These are phyloP conservation scores for Latrodectus elegans DNA, from an alignment of 2,888 invertebrate genomes.

Conservation along the genomic window DNA sequence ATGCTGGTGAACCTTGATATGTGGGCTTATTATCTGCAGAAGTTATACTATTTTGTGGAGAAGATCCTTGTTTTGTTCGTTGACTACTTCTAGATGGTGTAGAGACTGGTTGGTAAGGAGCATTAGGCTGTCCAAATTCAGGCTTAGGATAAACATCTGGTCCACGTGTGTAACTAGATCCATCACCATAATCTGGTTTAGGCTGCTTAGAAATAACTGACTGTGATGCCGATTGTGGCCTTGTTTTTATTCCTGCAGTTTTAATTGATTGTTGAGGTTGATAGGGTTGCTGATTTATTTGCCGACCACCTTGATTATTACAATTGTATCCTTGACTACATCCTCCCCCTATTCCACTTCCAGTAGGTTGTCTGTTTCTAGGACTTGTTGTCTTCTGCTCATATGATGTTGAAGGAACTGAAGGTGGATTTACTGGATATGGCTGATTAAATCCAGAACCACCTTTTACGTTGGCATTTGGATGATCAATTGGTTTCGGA, in stretches of 20 bases:
- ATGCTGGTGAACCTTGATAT: conserved; percentile 17
- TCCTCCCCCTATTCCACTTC: conserved; percentile 40
- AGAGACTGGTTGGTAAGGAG: conserved; percentile 52
- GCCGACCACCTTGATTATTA: conserved; percentile 28
- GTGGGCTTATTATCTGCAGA: conserved; percentile 26
- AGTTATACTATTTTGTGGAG: conserved; percentile 57
- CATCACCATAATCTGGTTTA: conserved; percentile 48
- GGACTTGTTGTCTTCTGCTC: conserved; percentile 46
- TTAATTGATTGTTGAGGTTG: not conserved
- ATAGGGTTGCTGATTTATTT: conserved; percentile 32
- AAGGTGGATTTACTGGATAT: conserved; percentile 18
- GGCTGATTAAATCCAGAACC: conserved; percentile 36
- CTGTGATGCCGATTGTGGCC: conserved; percentile 35
- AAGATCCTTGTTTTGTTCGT: conserved; percentile 33
- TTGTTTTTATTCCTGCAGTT: conserved; percentile 44
- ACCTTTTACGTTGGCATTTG: conserved; percentile 65
- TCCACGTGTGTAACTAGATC: conserved; percentile 55
- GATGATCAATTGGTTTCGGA: conserved; percentile 48
- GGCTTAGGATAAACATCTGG: conserved; percentile 64
- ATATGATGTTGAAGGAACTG: conserved; percentile 53
- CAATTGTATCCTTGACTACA: conserved; percentile 4
- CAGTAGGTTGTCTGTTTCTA: conserved; percentile 1
- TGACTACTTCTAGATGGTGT: conserved; percentile 53
- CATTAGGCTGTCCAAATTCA: conserved; percentile 48
- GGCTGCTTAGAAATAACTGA: conserved; percentile 20